These are phyloP conservation scores for Buathra laborator DNA, from an alignment of 2,888 invertebrate genomes.

Conservation along the genomic window DNA sequence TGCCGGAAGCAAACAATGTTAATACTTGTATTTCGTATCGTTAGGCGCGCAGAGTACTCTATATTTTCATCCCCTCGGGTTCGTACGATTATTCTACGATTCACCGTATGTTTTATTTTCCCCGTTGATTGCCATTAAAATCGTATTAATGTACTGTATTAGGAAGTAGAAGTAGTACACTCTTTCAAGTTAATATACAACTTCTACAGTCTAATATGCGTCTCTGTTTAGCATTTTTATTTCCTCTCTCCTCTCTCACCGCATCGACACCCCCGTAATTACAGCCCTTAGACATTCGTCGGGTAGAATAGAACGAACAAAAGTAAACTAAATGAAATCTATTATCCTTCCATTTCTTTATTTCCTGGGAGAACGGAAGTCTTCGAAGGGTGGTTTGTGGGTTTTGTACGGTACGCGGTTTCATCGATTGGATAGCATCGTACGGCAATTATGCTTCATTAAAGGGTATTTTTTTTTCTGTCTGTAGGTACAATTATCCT, in stretches of 20 bases:
- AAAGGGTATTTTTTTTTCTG: conserved; percentile 17
- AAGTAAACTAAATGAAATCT: conserved; percentile 42
- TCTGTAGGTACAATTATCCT: not conserved
- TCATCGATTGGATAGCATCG: conserved; percentile 49
- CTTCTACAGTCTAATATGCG: conserved; percentile 30
- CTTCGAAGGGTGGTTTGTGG: conserved; percentile 3
- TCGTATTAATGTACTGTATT: conserved; percentile 77
- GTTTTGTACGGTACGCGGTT: conserved; percentile 28
- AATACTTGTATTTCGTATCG: not conserved
- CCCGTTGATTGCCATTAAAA: conserved; percentile 78
- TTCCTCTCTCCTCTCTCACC: conserved; percentile 33
- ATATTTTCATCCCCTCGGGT: conserved; percentile 20
- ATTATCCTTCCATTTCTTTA: conserved; percentile 33
- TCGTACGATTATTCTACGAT: conserved; percentile 29
- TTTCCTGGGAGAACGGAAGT: conserved; percentile 23
- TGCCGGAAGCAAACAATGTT: not conserved
- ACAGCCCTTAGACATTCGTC: conserved; percentile 78
- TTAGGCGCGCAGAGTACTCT: not conserved
- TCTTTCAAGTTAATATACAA: conserved; percentile 31
- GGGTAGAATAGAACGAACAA: conserved; percentile 16
- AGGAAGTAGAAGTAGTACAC: conserved; percentile 64
- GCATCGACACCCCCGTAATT: conserved; percentile 74
- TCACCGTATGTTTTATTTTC: conserved; percentile 77
- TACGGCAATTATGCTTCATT: conserved; percentile 56
- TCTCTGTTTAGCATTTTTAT: conserved; percentile 40